These are phyloP conservation scores for Rhabdornis inornatus DNA, from an alignment of 2,113 vertebrate species.

Conservation along the genomic window DNA sequence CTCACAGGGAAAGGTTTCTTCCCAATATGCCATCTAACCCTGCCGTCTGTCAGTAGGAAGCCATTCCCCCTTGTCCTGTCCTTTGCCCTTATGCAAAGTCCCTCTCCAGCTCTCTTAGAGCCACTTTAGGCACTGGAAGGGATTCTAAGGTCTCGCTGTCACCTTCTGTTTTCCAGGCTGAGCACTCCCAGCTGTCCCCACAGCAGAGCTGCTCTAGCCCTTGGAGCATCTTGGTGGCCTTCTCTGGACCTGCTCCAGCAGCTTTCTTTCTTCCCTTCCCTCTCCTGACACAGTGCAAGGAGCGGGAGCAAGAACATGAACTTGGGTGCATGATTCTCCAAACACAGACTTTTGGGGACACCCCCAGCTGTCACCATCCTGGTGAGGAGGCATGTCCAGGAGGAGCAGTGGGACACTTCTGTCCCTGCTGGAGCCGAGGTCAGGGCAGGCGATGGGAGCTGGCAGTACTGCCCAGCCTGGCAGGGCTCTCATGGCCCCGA, in stretches of 20 bases:
- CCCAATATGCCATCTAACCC: neutral
- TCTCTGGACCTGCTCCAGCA: neutral
- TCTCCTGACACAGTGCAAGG: neutral
- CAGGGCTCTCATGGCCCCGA: neutral
- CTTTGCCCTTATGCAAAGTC: neutral
- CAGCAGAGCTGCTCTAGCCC: neutral
- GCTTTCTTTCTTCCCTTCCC: neutral
- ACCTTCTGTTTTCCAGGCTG: neutral
- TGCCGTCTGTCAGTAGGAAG: neutral
- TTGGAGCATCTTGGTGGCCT: neutral
- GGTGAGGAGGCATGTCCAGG: accelerated
- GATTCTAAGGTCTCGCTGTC: neutral
- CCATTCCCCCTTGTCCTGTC: neutral
- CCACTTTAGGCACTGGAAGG: neutral
- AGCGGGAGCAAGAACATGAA: neutral
- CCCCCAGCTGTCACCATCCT: accelerated
- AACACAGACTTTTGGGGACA: neutral
- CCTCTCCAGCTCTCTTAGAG: neutral
- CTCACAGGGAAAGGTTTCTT: neutral
- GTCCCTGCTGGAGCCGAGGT: neutral
- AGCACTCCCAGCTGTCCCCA: neutral
- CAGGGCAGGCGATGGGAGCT: accelerated
- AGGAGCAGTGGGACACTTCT: neutral
- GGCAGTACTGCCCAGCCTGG: neutral
- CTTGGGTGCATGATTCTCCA: neutral